Percentiles rank a stretch among this genome's conserved stretches.
These are phyloP conservation scores for Drosophila siamana DNA, from an alignment of 2,888 invertebrate species.

Conservation along the genomic window DNA sequence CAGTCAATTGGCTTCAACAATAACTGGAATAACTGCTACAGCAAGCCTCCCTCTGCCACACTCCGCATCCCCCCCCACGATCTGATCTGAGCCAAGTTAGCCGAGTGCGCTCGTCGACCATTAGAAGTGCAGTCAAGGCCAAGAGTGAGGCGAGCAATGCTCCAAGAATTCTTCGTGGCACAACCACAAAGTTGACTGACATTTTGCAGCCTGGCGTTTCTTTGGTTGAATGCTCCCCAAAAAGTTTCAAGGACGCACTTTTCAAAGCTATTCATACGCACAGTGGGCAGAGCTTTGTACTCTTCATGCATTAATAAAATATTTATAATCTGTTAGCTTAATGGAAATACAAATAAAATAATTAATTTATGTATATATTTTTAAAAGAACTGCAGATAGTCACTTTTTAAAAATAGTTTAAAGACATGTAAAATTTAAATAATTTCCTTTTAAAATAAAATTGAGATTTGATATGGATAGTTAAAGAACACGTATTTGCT, in stretches of 20 bases:
- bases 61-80: neutral
- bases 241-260: conserved; percentile 26
- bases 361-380: no score
- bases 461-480: no score
- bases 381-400: no score
- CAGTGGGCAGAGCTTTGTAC: no score
- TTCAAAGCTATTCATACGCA: neutral
- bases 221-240: conserved; percentile 18
- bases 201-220: conserved; percentile 9
- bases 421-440: no score
- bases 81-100: conserved; percentile 6
- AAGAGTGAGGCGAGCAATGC: conserved; percentile 2
- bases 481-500: no score
- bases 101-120: conserved; percentile 30
- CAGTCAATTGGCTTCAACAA: conserved; percentile 50
- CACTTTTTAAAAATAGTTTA: no score
- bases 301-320: no score
- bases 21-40: conserved; percentile 65
- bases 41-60: conserved; percentile 13
- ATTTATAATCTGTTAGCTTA: no score
- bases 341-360: no score
- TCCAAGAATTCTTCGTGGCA: conserved; percentile 2
- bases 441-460: no score
- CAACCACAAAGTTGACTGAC: conserved; percentile 30
- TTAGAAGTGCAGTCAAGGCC: conserved; percentile 55